Evolutionary conservation across 1,140 invertebrate genomes (phyloP), one percentile per base, ranked within the genome.

Genomic region (Frieseomelitta varia): DNA sequence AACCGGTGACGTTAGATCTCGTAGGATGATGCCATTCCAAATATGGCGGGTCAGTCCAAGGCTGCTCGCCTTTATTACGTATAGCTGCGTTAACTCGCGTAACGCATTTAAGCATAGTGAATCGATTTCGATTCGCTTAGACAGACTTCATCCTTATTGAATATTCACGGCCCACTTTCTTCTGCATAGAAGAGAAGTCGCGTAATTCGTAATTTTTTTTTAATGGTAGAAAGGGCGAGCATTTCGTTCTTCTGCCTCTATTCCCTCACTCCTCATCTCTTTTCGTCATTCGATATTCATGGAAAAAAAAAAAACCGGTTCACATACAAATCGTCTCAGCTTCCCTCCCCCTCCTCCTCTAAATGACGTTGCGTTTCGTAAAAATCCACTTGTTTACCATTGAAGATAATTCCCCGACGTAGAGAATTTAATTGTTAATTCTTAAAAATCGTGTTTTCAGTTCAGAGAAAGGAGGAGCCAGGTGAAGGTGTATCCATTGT

Each of bases 381-480:
- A 19, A 30, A 76, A 15, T 75, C 21, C 21, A 15, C 30, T n/a
- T 39, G 34, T 27, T 72, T 72, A 51, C 14, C n/a, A 71, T 14
- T 56, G 12, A 47, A 47, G 8, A 8, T 47, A 8, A 47, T 47
- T 47, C 39, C 0, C 39, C 39, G 39, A 10, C 39, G 39, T 47
- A 17, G 19, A 69, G 2, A 14, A 21, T 11, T 4, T 4, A 21
- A 1, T 56, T 47, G 27, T 39, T n/a, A n/a, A n/a, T n/a, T n/a
- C n/a, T n/a, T 11, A n/a, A 47, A 81, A 81, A 30, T 74, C 27
- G 4, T 80, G 67, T 53, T 71, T 93, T 78, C 84, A 95, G 95
- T 93, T 93, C 30, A 93, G 92, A 75, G 95, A 95, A 74, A 92
- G 93, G 78, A 93, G 92, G 51, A 94, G 94, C 84, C 88, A 88